Conservation (phyloP, 2,888 invertebrate genomes). For the Dryomyza anilis region DNA sequence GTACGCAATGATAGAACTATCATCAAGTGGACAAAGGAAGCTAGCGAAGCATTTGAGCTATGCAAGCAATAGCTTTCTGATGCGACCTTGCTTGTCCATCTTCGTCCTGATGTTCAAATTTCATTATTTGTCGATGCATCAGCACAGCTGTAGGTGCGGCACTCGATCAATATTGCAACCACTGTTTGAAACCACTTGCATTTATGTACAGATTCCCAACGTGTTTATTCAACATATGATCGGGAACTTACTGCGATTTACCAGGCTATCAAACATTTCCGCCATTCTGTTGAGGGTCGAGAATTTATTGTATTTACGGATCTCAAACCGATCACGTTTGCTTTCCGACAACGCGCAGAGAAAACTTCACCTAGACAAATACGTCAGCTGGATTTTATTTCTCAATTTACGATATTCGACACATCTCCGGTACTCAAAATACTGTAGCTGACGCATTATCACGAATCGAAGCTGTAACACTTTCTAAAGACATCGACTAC, state of each 20-base stretch:
- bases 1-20: background rate
- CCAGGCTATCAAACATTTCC: background rate
- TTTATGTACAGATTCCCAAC: background rate
- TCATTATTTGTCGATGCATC: background rate
- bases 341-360: slow-evolving; percentile 15
- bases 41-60: background rate
- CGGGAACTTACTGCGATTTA: background rate
- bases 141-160: background rate
- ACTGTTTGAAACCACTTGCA: background rate
- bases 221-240: background rate
- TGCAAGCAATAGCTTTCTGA: background rate
- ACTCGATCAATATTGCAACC: background rate
- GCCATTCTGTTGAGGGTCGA: background rate
- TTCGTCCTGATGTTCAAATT: background rate
- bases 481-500: background rate
- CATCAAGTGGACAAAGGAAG: background rate
- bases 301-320: background rate
- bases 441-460: slow-evolving; percentile 25
- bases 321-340: slow-evolving; percentile 18
- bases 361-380: slow-evolving; percentile 15
- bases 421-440: slow-evolving; percentile 23
- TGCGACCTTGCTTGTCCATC: background rate
- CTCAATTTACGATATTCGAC: slow-evolving; percentile 5
- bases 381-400: slow-evolving; percentile 13
- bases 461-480: slow-evolving; percentile 10